Evolutionary conservation across 2,888 invertebrate species (phyloP), one percentile per base, ranked within the genome.

Genomic region (Acrocyrtus sp.): DNA sequence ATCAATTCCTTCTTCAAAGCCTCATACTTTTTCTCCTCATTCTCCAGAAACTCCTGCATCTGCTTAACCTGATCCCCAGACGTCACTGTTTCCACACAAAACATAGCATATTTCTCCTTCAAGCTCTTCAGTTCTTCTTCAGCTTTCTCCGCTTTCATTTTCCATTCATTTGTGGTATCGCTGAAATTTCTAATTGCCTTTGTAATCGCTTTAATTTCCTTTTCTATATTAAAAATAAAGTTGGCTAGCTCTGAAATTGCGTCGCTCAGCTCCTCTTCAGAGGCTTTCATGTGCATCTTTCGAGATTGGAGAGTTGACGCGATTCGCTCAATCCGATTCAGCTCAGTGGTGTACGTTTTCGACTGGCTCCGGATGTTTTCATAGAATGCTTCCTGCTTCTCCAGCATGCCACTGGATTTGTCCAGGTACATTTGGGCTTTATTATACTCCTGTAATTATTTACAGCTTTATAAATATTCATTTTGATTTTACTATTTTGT

Each of bases 11-110:
- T 90, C 80, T 92, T 90, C 63, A 92, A 84, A 75, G 87, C 87
- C 83, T 88, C 91, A 15, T 90, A 89, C 79, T 88, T 86, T 81
- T 89, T 87, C 54, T 89, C 89, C 76, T 91, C 88, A 63, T 88
- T 88, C 0, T 87, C 87, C 19, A 90, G 84, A 83, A 91, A 87
- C 26, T 87, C 86, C 81, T 90, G 88, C 6, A 91, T 83, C 80
- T 89, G 87, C 61, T 86, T 88, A 0, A 87, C 86, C 34, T 89
- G 85, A 80, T 89, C 89, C 45, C 87, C 87, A 0, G 89, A 85
- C 22, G 87, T 86, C 80, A 73, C 26, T 4, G 58, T 69, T 19
- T 67, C 75, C 54, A 29, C 65, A 21, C 58, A 27, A 8, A 63
- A 56, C 1, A 21, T 21, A 22, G 61, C 48, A 15, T 60, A 26